Conservation (phyloP, 2,888 invertebrate genomes). For the Aporophyla nigra region DNA sequence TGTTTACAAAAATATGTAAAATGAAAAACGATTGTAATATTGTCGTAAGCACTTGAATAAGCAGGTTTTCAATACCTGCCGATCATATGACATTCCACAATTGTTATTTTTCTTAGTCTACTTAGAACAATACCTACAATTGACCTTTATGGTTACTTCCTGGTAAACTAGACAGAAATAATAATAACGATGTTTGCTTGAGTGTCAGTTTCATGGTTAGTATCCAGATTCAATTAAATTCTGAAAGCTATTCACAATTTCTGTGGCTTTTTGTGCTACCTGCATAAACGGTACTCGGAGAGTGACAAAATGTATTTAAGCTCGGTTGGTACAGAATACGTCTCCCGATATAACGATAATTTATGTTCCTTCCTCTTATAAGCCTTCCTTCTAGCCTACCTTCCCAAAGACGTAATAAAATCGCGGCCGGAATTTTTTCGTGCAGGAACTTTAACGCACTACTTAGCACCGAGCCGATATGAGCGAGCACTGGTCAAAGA, state of each 20-base stretch:
- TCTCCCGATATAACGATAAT: neutral
- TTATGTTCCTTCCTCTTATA: neutral
- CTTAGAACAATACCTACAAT: constrained; percentile 17
- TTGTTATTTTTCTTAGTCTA: constrained; percentile 9
- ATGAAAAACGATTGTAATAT: constrained; percentile 8
- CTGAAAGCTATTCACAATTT: neutral
- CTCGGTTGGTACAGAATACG: neutral
- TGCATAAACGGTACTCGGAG: neutral
- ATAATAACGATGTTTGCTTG: neutral
- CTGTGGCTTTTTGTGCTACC: neutral
- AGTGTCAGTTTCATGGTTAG: neutral
- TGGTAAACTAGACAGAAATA: neutral
- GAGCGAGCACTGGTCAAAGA: too few relatives aligned
- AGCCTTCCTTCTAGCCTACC: too few relatives aligned
- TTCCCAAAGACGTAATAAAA: too few relatives aligned
- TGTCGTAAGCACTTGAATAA: neutral
- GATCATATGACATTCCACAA: constrained; percentile 9
- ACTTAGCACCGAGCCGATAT: too few relatives aligned
- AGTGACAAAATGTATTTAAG: neutral
- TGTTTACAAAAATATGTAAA: neutral
- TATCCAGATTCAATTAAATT: neutral
- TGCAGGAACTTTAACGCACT: too few relatives aligned
- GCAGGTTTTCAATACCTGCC: constrained; percentile 10
- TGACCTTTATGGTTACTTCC: neutral
- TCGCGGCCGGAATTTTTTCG: too few relatives aligned